Evolutionary conservation across 2,888 invertebrate species (phyloP), one percentile per base, ranked within the genome.

Genomic region (Rotaria magnacalcarata): DNA sequence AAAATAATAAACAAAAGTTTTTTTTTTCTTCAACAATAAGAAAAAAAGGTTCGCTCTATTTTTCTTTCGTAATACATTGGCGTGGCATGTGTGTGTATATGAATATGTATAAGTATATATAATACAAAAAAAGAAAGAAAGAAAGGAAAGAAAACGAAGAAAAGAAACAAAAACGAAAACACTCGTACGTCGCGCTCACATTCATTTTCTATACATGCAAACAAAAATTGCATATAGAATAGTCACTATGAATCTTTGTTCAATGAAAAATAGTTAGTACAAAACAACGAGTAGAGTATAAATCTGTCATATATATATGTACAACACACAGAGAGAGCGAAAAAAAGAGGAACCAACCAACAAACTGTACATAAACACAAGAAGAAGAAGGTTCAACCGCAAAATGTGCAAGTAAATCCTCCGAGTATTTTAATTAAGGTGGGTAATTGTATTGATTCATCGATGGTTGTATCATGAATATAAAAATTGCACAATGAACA

Each of bases 341-440:
- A 5, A 54, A 3, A 54, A 3, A 54, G 6, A 54, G 54, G 4
- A 67, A 67, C 67, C 34, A 67, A 27, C 27, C n/a, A 60, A 67
- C 67, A 67, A 67, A 67, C 67, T 67, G 67, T 67, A 67, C 67
- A 67, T 67, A 56, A 24, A 24, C 7, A 56, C 0, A 56, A 56
- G 8, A 19, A 54, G 14, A 54, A 19, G 19, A 19, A 56, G 3
- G 24, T 47, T 6, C 34, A 80, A 47, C 80, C 80, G n/a, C 80
- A 80, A 80, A 80, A 80, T 47, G 80, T 80, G 47, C 80, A 80
- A n/a, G 80, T 80, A 47, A 80, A 80, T 47, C 80, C 80, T 43
- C 80, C 80, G 16, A 80, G 47, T 24, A 80, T 80, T 47, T 80
- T 80, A 41, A 47, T 80, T 80, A 80, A 47, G 47, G 80, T 80